Evolutionary conservation across 2,113 vertebrate genomes (phyloP).

Genomic region (Monarcha castaneiventris): DNA sequence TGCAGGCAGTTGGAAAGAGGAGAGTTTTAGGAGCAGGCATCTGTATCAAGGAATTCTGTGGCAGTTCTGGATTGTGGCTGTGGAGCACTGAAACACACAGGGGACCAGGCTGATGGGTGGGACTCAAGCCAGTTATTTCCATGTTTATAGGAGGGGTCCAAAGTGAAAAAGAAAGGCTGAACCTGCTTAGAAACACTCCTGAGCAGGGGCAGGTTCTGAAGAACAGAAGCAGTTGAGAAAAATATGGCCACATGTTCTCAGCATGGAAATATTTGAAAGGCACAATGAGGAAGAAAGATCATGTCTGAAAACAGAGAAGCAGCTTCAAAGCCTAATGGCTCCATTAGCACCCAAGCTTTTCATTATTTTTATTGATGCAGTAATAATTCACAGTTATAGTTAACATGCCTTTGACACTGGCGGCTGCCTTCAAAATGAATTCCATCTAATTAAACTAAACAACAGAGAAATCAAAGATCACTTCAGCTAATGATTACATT

Average conservation of each 20-base stretch:
- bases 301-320: slow-evolving; percentile 44
- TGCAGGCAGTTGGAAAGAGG: neutral
- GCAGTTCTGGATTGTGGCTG: neutral
- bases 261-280: slow-evolving; percentile 1
- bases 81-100: neutral
- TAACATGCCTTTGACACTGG: slow-evolving; percentile 48
- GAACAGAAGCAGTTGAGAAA: neutral
- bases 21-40: neutral
- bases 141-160: neutral
- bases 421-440: slow-evolving; percentile 39
- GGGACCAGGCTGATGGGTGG: neutral
- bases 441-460: slow-evolving; percentile 58
- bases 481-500: slow-evolving; percentile 45
- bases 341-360: slow-evolving; percentile 47
- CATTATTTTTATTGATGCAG: slow-evolving; percentile 66
- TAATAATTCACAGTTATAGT: slow-evolving; percentile 63
- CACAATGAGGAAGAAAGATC: slow-evolving; percentile 1
- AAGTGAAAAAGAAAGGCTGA: neutral
- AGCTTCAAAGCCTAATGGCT: slow-evolving; percentile 51
- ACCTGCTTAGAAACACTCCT: neutral
- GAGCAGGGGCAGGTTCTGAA: neutral
- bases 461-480: slow-evolving; percentile 38
- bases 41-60: neutral
- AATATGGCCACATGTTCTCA: neutral
- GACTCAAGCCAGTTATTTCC: neutral